phyloP scores from a whole-genome alignment of 2,797 vertebrate species.

The Rhynchotus rufescens region DNA sequence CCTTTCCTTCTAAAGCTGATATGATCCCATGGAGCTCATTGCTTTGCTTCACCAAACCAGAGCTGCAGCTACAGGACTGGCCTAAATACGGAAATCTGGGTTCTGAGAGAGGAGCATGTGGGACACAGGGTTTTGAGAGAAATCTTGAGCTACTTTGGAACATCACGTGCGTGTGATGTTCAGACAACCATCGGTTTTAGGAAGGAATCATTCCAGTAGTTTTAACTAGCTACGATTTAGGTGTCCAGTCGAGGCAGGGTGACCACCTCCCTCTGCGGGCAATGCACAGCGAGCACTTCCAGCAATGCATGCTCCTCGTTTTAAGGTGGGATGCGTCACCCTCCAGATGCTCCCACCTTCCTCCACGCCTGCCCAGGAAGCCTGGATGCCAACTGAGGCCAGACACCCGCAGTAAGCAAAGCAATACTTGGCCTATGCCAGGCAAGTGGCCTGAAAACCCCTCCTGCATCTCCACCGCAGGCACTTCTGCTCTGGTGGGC shows the following conservation, averaged over 20 bases:
- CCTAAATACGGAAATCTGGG: not conserved
- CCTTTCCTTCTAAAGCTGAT: not conserved
- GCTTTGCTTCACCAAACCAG: not conserved
- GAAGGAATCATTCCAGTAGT: not conserved
- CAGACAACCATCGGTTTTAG: not conserved
- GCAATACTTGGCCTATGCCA: not conserved
- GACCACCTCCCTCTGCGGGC: not conserved
- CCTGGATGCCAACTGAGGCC: not conserved
- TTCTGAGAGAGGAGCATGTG: not conserved
- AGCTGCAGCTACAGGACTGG: not conserved
- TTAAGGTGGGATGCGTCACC: not conserved
- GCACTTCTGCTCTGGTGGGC: not conserved
- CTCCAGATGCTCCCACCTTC: not conserved
- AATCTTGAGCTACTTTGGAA: not conserved
- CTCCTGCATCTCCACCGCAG: not conserved
- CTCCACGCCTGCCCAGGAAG: not conserved
- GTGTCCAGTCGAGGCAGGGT: not conserved
- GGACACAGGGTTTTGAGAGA: fast-evolving
- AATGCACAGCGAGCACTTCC: not conserved
- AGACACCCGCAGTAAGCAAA: not conserved
- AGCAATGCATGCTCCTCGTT: not conserved
- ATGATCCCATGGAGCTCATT: not conserved
- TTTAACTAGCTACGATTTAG: not conserved
- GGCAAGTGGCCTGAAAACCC: not conserved
- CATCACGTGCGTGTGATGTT: not conserved